A percentile compares a stretch with the other conserved stretches of the same genome.
Evolutionary conservation across 1,140 invertebrate genomes (phyloP).

Genomic region (Neodiprion pinetum): DNA sequence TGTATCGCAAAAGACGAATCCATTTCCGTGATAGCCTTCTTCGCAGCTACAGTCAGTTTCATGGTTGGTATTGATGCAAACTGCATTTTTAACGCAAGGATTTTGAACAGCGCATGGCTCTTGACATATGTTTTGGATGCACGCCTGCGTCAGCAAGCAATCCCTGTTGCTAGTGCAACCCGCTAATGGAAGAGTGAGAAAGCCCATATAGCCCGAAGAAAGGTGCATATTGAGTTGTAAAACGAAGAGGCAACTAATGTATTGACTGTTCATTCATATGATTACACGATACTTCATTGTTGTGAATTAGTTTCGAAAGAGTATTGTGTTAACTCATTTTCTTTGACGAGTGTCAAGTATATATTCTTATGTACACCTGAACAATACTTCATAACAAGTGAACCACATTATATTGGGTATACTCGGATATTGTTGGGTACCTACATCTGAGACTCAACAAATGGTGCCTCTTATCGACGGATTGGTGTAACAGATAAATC

Average conservation of each 20-base stretch:
- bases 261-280: conserved; percentile 21
- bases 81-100: conserved; percentile 82
- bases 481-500: too few species aligned
- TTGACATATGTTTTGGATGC: conserved; percentile 80
- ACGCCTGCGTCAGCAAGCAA: conserved; percentile 81
- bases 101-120: conserved; percentile 83
- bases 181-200: conserved; percentile 68
- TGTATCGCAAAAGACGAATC: conserved; percentile 78
- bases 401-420: too few species aligned
- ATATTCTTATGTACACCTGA: too few species aligned
- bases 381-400: too few species aligned
- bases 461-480: too few species aligned
- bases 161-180: conserved; percentile 83
- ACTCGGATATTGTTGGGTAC: too few species aligned
- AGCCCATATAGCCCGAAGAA: conserved; percentile 58
- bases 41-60: conserved; percentile 83
- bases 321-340: background rate
- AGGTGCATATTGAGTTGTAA: conserved; percentile 46
- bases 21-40: conserved; percentile 86
- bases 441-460: too few species aligned
- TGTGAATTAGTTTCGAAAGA: conserved; percentile 20
- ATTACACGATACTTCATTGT: background rate
- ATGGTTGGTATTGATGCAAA: conserved; percentile 89
- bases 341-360: too few species aligned
- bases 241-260: conserved; percentile 29